Conservation (phyloP, 2,113 vertebrate genomes). For the Xiphophorus maculatus region DNA sequence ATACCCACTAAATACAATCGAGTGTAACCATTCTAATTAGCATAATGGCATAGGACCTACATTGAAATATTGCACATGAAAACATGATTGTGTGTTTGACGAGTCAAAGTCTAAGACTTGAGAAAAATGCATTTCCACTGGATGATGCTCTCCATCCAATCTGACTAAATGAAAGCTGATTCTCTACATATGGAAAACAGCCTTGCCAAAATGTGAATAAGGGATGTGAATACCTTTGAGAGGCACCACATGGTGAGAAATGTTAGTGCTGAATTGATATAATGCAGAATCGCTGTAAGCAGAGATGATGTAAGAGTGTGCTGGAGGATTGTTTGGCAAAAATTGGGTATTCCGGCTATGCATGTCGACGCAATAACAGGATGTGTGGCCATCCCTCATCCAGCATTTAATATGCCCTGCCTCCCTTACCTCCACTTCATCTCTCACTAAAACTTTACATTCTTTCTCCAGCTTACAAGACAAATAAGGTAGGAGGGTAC, state of each 20-base stretch:
- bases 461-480: background rate
- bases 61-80: too few relatives aligned
- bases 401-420: constrained; percentile 16
- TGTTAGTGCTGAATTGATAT: background rate
- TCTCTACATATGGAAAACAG: background rate
- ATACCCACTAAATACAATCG: too few relatives aligned
- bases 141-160: too few relatives aligned
- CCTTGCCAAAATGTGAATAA: too few relatives aligned
- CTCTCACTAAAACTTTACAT: background rate
- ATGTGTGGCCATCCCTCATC: constrained; percentile 61
- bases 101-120: too few relatives aligned
- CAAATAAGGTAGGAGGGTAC: constrained; percentile 16
- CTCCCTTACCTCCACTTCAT: background rate
- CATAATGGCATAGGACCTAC: too few relatives aligned
- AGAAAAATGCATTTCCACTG: too few relatives aligned
- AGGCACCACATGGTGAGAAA: too few relatives aligned
- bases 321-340: constrained; percentile 15
- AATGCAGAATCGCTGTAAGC: background rate
- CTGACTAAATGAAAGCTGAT: background rate
- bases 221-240: too few relatives aligned
- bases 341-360: constrained; percentile 73
- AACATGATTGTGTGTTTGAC: too few relatives aligned
- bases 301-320: constrained; percentile 3
- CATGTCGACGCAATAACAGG: constrained; percentile 72
- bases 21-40: too few relatives aligned